A percentile compares a stretch with the other conserved stretches of the same genome.
phyloP scores from a whole-genome alignment of 2,113 vertebrate species.

The Amphiprion percula region DNA sequence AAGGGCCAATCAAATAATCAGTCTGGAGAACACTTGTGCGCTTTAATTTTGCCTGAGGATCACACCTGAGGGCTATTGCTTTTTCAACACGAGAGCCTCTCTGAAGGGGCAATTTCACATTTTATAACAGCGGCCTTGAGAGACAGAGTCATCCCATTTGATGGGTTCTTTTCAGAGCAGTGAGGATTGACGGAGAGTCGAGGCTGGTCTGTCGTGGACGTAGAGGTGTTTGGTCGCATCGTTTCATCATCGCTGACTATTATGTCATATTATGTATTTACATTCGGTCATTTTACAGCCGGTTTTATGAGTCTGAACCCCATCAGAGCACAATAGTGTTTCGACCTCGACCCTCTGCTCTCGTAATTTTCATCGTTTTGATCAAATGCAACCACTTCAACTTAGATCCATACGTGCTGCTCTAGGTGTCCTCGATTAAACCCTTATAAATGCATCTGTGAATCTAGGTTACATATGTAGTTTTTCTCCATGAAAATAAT shows the following conservation, averaged over 20 bases:
- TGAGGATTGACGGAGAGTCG: conserved; percentile 14
- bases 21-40: conserved; percentile 50
- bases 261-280: conserved; percentile 20
- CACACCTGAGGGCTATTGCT: conserved; percentile 58
- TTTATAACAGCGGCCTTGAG: conserved; percentile 50
- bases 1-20: conserved; percentile 74
- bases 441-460: too few relatives aligned
- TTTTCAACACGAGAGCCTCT: conserved; percentile 33
- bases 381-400: too few relatives aligned
- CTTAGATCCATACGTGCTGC: too few relatives aligned
- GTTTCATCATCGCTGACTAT: conserved; percentile 13
- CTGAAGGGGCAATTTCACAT: conserved; percentile 47
- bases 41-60: conserved; percentile 54
- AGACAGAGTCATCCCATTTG: conserved; percentile 26
- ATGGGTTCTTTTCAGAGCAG: conserved; percentile 46
- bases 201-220: background rate
- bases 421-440: too few relatives aligned
- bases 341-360: background rate
- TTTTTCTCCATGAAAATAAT: too few relatives aligned
- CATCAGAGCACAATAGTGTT: background rate
- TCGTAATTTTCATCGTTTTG: background rate
- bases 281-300: background rate
- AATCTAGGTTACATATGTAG: too few relatives aligned
- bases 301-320: background rate
- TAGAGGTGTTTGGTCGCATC: background rate